Percentiles rank a stretch among this genome's conserved stretches.
Evolutionary conservation across 2,797 vertebrate species (phyloP).

Genomic region (Enteromius treurensis): DNA sequence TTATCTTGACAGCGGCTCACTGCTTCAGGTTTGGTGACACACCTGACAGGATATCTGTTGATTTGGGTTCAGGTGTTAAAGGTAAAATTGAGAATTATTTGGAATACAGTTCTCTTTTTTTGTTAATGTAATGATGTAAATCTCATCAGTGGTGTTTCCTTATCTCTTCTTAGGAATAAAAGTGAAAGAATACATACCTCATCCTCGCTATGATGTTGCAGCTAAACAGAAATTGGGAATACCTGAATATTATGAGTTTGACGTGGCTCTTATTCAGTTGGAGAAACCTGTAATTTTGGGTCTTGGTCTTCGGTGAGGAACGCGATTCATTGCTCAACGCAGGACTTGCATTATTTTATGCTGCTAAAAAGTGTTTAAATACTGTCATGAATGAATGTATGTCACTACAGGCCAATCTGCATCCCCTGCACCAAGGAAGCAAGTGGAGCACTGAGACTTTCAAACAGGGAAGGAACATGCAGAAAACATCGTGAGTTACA

Average conservation of each 20-base stretch:
- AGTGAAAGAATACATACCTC: constrained; percentile 23
- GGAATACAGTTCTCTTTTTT: background rate
- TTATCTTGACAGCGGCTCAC: constrained; percentile 77
- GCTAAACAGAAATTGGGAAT: constrained; percentile 43
- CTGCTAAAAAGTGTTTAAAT: background rate
- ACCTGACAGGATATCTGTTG: background rate
- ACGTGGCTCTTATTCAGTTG: constrained; percentile 65
- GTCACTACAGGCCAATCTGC: constrained; percentile 71
- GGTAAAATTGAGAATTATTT: constrained; percentile 14
- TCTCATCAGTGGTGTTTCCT: background rate
- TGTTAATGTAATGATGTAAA: background rate
- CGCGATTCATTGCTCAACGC: background rate
- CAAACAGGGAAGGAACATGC: constrained; percentile 60
- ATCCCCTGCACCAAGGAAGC: constrained; percentile 75
- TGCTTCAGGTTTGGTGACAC: constrained; percentile 68
- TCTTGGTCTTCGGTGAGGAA: constrained; percentile 50
- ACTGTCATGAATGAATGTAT: background rate
- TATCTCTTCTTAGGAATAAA: constrained; percentile 2
- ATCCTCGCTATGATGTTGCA: constrained; percentile 45
- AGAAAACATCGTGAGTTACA: constrained; percentile 68
- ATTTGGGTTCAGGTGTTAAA: background rate
- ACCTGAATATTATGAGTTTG: constrained; percentile 64
- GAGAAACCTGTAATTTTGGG: background rate
- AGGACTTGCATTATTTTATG: background rate
- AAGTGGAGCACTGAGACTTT: constrained; percentile 68